Evolutionary conservation across 1,140 invertebrate genomes (phyloP), one percentile per base, ranked within the genome.

Genomic region (Caerostris darwini): DNA sequence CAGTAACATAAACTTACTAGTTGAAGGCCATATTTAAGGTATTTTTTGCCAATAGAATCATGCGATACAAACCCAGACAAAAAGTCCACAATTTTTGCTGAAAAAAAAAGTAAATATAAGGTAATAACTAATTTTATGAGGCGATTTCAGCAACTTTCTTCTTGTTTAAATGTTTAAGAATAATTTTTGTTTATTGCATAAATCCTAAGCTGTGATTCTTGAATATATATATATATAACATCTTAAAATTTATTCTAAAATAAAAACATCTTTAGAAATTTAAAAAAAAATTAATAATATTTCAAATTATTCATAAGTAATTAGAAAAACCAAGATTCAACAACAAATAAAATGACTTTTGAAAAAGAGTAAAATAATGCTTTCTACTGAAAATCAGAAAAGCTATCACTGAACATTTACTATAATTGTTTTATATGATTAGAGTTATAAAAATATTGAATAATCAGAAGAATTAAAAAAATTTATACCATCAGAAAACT

Each of bases 1-100:
- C 34, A 34, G 34, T 34, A 34, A 34, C 34, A 34, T 67, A 54
- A 34, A 64, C 81, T 54, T 64, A 92, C 90, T 57, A 92, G 14
- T 19, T 85, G 77, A 5, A 57, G 17, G 7, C 90, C 81, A 85
- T 92, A 92, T 92, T 92, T 92, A 6, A 92, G 12, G 85, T 10
- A 17, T 85, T 92, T 92, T 54, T 81, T 61, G 34, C 58, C 71
- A n/a, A 6, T 34, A 5, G 17, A 14, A 58, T 85, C 59, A 19
- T 91, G 71, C 34, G 77, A 19, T 7, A 92, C 17, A 56, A 67
- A 92, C 17, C 77, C 58, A 19, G 90, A 83, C 59, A 92, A 50
- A 64, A 92, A 92, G 7, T 57, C 58, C 5, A 17, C 10, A 19
- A 92, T 92, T 85, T 92, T 92, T 5, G 58, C 86, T 64, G 3